Evolutionary conservation across 2,113 vertebrate genomes (phyloP), one percentile per base, ranked within the genome.

Genomic region (Ahaetulla prasina): DNA sequence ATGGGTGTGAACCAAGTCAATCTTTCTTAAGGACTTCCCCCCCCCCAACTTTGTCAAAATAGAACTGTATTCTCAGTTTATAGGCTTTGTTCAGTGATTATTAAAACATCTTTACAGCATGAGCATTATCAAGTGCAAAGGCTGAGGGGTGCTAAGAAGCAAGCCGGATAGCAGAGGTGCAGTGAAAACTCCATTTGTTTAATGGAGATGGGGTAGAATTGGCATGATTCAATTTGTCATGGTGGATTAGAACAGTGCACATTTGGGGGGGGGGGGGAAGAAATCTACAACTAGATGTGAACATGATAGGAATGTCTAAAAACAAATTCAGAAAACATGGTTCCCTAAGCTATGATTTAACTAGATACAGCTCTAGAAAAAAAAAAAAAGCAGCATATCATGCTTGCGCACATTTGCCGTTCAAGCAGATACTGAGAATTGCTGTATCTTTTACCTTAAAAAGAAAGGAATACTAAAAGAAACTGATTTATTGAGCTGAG

Each of bases 231-330:
- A 53, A 92, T 92, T 89, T 89, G 22, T 89, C 43, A 57, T 54
- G 52, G 88, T 86, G 4, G 30, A 50, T 91, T 84, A 94, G 43
- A 88, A 92, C 91, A 95, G 68, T 88, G 91, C 92, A 94, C 57
- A 57, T 96, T 96, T 94, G 2, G 0, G 0, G 2, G 55, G 2
- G 57, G 8, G 85, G 92, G 94, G 95, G 95, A 94, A 95, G 60
- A 95, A 94, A 95, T 91, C 74, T 94, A 50, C 49, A 89, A 95
- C 93, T 93, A 94, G 91, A 93, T 96, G 95, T 95, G 60, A 94
- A 92, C 85, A 89, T 4, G 7, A 88, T 0, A 97, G 96, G 95
- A 97, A 97, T 97, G 96, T 96, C 94, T 96, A 92, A 96, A 94
- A 95, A 93, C 57, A 91, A 95, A 95, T 94, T 50, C 52, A 94